phyloP scores from a whole-genome alignment of 2,797 vertebrate species.

The Thaleichthys pacificus region DNA sequence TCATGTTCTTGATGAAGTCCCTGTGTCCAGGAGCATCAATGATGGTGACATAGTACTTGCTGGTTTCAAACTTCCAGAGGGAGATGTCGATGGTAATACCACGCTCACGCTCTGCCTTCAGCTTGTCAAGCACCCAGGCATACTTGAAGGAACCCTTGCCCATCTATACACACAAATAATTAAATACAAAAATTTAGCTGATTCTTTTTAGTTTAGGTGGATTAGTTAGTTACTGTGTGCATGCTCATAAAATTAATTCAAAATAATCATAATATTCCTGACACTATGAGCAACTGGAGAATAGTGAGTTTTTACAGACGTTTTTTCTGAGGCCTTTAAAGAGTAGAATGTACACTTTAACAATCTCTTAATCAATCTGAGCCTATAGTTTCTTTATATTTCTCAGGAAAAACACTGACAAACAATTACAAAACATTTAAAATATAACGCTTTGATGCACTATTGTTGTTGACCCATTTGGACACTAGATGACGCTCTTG shows the following conservation, averaged over 20 bases:
- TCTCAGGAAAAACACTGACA: not conserved
- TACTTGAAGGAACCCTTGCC: constrained; percentile 85
- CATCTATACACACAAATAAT: constrained; percentile 65
- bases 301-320: too few species aligned
- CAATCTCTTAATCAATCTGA: too few species aligned
- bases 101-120: constrained; percentile 81
- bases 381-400: too few species aligned
- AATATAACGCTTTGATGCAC: not conserved
- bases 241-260: too few species aligned
- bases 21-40: constrained; percentile 81
- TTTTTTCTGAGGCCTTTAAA: too few species aligned
- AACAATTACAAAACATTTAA: not conserved
- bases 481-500: constrained; percentile 50
- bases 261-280: too few species aligned
- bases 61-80: constrained; percentile 83
- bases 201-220: not conserved
- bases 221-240: not conserved
- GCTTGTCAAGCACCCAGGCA: constrained; percentile 82
- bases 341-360: too few species aligned
- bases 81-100: constrained; percentile 84
- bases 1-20: constrained; percentile 88
- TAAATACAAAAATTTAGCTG: not conserved
- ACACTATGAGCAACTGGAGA: too few species aligned
- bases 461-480: constrained; percentile 12
- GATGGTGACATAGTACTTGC: constrained; percentile 79